A percentile compares a stretch with the other conserved stretches of the same genome.
phyloP scores from a whole-genome alignment of 2,888 invertebrate species.

The Campopleginae sp. region DNA sequence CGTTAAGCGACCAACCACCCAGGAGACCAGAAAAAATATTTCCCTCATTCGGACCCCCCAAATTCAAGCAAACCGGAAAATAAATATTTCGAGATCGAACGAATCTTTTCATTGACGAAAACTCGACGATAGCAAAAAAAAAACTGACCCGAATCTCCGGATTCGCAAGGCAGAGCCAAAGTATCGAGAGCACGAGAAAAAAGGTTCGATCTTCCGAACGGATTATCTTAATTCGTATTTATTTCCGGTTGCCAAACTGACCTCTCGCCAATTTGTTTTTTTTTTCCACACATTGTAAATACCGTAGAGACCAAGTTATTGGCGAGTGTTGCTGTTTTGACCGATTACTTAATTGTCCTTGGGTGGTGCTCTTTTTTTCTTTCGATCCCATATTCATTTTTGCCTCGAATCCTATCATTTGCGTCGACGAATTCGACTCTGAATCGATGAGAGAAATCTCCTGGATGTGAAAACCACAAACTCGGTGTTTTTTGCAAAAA shows the following conservation, averaged over 20 bases:
- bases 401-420: not conserved
- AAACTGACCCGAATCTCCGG: not conserved
- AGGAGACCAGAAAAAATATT: too few relatives aligned
- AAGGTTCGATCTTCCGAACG: not conserved
- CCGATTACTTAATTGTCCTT: not conserved
- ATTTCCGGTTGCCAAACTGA: constrained; percentile 12
- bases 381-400: not conserved
- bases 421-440: too few relatives aligned
- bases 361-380: not conserved
- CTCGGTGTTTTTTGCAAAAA: not conserved
- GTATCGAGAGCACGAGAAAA: not conserved
- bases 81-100: not conserved
- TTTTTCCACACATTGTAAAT: constrained; percentile 30
- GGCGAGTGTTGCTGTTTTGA: not conserved
- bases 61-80: not conserved
- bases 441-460: not conserved
- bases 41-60: not conserved
- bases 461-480: not conserved
- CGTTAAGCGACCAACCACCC: not conserved
- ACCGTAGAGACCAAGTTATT: constrained; percentile 16
- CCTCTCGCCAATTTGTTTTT: not conserved
- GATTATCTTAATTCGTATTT: constrained; percentile 27
- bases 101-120: too few relatives aligned
- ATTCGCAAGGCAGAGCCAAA: not conserved
- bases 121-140: not conserved